Percentiles rank a stretch among this genome's conserved stretches.
Evolutionary conservation across 2,888 invertebrate species (phyloP).

Genomic region (Dilophus febrilis): DNA sequence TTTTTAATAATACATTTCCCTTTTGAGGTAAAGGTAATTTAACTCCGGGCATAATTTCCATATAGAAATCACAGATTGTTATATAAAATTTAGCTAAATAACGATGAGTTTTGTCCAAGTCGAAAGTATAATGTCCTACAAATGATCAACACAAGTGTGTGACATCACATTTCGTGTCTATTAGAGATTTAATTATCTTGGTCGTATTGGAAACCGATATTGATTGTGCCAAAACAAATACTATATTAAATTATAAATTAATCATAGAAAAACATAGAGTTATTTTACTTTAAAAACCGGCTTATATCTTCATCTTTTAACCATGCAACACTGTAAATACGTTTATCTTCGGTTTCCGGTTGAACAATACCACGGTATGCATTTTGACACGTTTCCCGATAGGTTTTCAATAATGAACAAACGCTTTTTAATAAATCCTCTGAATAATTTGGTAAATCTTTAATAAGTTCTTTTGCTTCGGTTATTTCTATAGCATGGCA

Average conservation of each 20-base stretch:
- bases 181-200: too few species aligned
- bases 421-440: conserved; percentile 58
- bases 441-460: conserved; percentile 54
- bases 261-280: conserved; percentile 12
- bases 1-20: too few species aligned
- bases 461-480: conserved; percentile 49
- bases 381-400: conserved; percentile 53
- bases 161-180: too few species aligned
- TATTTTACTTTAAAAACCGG: conserved; percentile 62
- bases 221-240: conserved; percentile 2
- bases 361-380: conserved; percentile 62
- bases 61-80: too few species aligned
- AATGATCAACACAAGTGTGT: too few species aligned
- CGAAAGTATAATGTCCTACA: too few species aligned
- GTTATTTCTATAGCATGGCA: conserved; percentile 14
- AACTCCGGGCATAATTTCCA: too few species aligned
- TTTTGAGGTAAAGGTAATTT: too few species aligned
- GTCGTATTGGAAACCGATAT: too few species aligned
- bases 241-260: neutral
- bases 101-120: too few species aligned
- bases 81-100: too few species aligned
- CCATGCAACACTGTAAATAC: conserved; percentile 75
- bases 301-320: conserved; percentile 90
- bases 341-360: conserved; percentile 57
- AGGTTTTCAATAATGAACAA: conserved; percentile 50